Conservation (phyloP, 2,113 vertebrate species). For the Malurus elegans region DNA sequence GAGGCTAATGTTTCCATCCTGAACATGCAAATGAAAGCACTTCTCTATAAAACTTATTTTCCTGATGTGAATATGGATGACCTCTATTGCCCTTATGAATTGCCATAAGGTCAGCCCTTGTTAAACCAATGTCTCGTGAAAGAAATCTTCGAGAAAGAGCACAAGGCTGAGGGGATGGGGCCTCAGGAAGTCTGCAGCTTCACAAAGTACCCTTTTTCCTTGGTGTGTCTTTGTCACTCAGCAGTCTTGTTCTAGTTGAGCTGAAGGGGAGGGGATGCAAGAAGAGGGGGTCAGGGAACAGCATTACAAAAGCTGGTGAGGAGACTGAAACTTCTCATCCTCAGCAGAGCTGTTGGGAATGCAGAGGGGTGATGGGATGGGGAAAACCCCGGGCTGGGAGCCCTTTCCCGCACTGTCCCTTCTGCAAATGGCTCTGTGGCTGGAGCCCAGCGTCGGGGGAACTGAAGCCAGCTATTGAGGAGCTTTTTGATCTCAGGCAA, state of each 20-base stretch:
- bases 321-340: background rate
- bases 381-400: background rate
- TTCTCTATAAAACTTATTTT: background rate
- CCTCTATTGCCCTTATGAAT: background rate
- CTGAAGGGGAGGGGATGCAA: background rate
- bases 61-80: background rate
- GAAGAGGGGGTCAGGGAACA: background rate
- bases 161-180: background rate
- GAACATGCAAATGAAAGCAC: background rate
- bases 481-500: constrained; percentile 22
- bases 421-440: background rate
- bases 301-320: background rate
- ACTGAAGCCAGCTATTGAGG: constrained; percentile 27
- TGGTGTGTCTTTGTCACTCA: background rate
- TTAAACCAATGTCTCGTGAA: background rate
- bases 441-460: background rate
- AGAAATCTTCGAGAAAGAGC: background rate
- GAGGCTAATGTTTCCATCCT: background rate
- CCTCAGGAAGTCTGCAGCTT: background rate
- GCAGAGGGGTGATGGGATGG: background rate
- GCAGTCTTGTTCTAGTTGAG: background rate
- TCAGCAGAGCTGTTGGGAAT: background rate
- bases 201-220: background rate
- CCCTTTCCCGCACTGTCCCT: background rate
- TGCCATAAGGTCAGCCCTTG: background rate